Conservation (phyloP, 2,888 invertebrate species). For the Eupithecia tripunctaria region DNA sequence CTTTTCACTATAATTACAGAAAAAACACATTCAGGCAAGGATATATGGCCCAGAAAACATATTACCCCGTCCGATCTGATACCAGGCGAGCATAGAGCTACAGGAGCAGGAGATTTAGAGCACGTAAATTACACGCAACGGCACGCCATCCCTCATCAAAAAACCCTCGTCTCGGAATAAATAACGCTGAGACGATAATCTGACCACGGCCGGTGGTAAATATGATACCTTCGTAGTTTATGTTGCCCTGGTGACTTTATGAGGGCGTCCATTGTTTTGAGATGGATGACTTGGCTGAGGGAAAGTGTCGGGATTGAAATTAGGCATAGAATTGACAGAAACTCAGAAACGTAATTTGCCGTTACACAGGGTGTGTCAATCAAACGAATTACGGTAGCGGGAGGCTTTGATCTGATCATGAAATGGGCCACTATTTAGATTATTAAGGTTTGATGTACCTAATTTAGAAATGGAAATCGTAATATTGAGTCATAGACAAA, state of each 20-base stretch:
- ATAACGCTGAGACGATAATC: conserved; percentile 61
- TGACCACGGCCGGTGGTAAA: conserved; percentile 56
- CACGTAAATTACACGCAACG: conserved; percentile 64
- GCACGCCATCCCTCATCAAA: conserved; percentile 65
- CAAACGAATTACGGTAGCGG: neutral
- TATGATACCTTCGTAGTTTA: conserved; percentile 58
- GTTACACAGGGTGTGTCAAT: neutral
- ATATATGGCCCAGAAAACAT: conserved; percentile 40
- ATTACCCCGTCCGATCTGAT: conserved; percentile 54
- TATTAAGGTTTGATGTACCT: too few relatives aligned
- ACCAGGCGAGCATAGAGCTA: conserved; percentile 57
- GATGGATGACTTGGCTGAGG: conserved; percentile 10
- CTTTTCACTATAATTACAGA: conserved; percentile 14
- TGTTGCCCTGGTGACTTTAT: conserved; percentile 51
- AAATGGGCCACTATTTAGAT: neutral
- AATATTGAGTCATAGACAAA: too few relatives aligned
- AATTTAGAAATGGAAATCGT: too few relatives aligned
- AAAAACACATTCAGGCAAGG: conserved; percentile 28
- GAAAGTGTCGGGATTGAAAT: neutral
- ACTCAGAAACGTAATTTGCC: conserved; percentile 5
- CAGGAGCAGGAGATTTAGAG: conserved; percentile 55
- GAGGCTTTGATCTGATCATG: neutral
- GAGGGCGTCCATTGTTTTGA: conserved; percentile 46
- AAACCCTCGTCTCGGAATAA: conserved; percentile 69
- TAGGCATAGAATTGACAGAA: conserved; percentile 8